These are phyloP conservation scores for Pteronura brasiliensis DNA, from an alignment of 2,113 vertebrate species.

Conservation along the genomic window DNA sequence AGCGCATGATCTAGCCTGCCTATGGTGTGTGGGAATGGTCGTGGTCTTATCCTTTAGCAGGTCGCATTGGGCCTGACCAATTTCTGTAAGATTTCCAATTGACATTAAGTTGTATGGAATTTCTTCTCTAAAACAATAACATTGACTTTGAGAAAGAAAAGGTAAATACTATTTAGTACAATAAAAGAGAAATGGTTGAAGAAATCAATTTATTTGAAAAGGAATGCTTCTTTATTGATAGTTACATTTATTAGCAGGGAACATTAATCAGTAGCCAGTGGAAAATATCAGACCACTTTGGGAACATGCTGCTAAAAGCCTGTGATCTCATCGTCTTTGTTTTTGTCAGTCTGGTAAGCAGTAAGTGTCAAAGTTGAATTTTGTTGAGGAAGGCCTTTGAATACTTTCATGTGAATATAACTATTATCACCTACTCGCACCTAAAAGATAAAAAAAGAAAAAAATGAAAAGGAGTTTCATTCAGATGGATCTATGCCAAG, in stretches of 20 bases:
- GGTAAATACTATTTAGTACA: background rate
- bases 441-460: conserved; percentile 77
- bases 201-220: background rate
- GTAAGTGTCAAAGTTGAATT: conserved; percentile 66
- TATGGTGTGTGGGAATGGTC: rapidly evolving
- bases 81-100: background rate
- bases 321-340: conserved; percentile 79
- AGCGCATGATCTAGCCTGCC: background rate
- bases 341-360: conserved; percentile 80
- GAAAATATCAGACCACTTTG: background rate
- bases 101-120: background rate
- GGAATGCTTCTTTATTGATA: conserved; percentile 11
- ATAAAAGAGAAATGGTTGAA: background rate
- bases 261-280: background rate
- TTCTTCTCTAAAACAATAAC: background rate
- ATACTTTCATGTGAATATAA: conserved; percentile 84
- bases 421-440: conserved; percentile 80
- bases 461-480: background rate
- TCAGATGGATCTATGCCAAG: background rate
- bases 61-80: background rate
- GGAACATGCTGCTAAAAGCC: conserved; percentile 78
- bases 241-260: background rate
- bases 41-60: background rate
- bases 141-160: background rate
- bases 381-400: conserved; percentile 72